A percentile compares a stretch with the other conserved stretches of the same genome.
These are phyloP conservation scores for Hippocampus abdominalis DNA, from an alignment of 2,113 vertebrate species.

Conservation along the genomic window DNA sequence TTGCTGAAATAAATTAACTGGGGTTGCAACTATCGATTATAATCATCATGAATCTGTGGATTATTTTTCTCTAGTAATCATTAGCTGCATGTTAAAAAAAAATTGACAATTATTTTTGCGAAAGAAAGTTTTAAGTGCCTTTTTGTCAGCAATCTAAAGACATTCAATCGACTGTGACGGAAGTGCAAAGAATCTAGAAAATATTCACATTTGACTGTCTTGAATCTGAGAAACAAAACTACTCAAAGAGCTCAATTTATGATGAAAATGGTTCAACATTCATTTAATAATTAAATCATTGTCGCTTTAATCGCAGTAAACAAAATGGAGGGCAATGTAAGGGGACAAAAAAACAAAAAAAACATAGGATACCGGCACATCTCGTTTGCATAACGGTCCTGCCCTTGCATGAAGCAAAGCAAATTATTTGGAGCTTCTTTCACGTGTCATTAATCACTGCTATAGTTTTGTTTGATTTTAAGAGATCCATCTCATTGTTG, in stretches of 20 bases:
- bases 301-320: background rate
- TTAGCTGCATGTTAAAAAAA: background rate
- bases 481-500: background rate
- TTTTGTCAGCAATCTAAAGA: background rate
- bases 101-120: no score
- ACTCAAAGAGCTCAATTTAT: background rate
- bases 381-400: conserved; percentile 25
- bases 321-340: conserved; percentile 22
- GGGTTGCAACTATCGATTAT: background rate
- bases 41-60: background rate
- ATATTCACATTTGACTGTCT: background rate
- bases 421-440: conserved; percentile 28
- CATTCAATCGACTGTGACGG: background rate
- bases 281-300: background rate
- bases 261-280: background rate
- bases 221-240: background rate
- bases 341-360: conserved; percentile 2
- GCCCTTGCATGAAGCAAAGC: conserved; percentile 12
- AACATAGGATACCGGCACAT: background rate
- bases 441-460: conserved; percentile 21
- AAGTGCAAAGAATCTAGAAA: no score
- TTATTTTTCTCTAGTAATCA: background rate
- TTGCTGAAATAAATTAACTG: background rate
- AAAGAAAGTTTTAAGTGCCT: background rate
- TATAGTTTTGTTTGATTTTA: background rate